Conservation (phyloP, 2,113 vertebrate genomes). For the Malurus cyaneus region DNA sequence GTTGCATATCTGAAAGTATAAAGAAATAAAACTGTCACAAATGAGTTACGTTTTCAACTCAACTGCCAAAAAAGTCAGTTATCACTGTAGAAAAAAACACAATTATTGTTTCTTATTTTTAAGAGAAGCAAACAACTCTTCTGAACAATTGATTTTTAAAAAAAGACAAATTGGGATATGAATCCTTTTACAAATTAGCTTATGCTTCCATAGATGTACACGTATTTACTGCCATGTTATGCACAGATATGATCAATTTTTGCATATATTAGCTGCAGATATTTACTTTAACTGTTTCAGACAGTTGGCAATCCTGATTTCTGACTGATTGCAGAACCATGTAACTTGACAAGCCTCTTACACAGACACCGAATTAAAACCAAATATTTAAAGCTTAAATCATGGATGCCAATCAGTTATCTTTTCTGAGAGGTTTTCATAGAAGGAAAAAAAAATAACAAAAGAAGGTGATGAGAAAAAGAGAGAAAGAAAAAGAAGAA, state of each 20-base stretch:
- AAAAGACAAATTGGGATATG: not conserved
- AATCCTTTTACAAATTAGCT: not conserved
- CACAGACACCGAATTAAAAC: not conserved
- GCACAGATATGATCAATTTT: not conserved
- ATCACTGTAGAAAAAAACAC: not conserved
- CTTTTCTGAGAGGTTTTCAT: not conserved
- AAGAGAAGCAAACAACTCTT: not conserved
- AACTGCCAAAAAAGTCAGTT: fast-evolving
- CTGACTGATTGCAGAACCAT: not conserved
- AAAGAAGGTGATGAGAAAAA: not conserved
- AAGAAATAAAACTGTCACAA: not conserved
- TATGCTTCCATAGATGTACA: not conserved
- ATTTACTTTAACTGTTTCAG: not conserved
- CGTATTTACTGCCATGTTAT: not conserved
- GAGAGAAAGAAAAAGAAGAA: not conserved
- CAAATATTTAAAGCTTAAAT: not conserved
- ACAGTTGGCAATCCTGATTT: not conserved
- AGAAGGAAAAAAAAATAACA: not conserved
- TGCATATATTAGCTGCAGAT: not conserved
- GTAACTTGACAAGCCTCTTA: not conserved
- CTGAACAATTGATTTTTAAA: not conserved
- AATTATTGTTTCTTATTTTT: not conserved
- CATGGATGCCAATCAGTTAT: not conserved
- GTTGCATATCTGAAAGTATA: conserved; percentile 68
- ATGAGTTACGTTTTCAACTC: not conserved